phyloP scores from a whole-genome alignment of 2,113 vertebrate species.

The Cyanocitta stelleri region DNA sequence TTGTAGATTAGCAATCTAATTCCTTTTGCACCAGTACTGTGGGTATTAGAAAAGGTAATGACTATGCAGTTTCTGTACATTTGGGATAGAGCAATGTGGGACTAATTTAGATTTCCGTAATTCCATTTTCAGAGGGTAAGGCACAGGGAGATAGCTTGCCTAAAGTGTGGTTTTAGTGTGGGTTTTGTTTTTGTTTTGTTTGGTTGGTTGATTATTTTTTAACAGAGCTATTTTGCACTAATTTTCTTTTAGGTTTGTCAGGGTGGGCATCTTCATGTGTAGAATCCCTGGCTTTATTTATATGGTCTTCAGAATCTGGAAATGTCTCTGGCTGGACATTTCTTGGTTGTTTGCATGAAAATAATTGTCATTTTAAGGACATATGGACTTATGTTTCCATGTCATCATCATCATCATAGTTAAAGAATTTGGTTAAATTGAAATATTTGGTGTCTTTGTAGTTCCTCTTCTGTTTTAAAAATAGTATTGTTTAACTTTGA shows the following conservation, averaged over 20 bases:
- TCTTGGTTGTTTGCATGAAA: neutral
- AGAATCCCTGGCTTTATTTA: neutral
- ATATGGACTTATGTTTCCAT: accelerated
- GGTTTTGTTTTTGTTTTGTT: neutral
- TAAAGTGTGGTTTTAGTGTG: neutral
- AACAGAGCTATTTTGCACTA: neutral
- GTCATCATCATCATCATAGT: neutral
- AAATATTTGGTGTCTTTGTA: neutral
- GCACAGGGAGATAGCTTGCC: neutral
- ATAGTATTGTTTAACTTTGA: neutral
- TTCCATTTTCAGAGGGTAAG: neutral
- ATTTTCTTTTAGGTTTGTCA: neutral
- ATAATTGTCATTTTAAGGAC: neutral
- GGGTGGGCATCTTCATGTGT: neutral
- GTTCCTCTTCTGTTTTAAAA: neutral
- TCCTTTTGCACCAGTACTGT: neutral
- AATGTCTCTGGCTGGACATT: neutral
- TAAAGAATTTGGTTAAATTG: neutral
- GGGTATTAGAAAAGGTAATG: neutral
- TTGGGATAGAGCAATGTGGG: neutral
- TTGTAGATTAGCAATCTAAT: neutral
- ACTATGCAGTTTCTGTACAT: neutral
- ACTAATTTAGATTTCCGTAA: neutral
- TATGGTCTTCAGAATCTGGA: neutral
- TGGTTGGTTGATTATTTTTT: neutral